Evolutionary conservation across 1,140 invertebrate genomes (phyloP).

Genomic region (Globodera ellingtonae): DNA sequence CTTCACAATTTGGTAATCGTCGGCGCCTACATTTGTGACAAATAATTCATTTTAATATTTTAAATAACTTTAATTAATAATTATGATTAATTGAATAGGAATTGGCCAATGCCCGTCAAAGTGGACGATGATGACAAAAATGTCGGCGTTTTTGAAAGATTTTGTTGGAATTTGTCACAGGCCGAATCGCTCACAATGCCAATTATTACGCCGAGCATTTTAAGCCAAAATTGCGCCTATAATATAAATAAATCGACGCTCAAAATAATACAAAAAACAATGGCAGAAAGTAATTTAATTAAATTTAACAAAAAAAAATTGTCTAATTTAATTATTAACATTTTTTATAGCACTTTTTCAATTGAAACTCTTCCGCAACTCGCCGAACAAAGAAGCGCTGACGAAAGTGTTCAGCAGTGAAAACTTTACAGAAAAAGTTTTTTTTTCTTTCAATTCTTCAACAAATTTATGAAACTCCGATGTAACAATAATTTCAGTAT

Average conservation of each 20-base stretch:
- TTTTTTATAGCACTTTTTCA: neutral
- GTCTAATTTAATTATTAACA: neutral
- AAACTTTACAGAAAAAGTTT: too few relatives aligned
- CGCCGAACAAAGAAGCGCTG: too few relatives aligned
- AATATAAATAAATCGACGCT: neutral
- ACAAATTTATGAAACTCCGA: too few relatives aligned
- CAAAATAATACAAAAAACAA: neutral
- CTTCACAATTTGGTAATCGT: slow-evolving; percentile 4
- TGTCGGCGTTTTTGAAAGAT: neutral
- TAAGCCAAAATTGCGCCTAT: neutral
- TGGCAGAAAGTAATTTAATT: neutral
- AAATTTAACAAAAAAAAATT: neutral
- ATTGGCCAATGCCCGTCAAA: neutral
- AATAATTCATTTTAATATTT: neutral
- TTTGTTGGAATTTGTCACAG: neutral
- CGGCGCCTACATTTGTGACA: neutral
- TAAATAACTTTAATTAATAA: too few relatives aligned
- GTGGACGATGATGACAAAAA: neutral
- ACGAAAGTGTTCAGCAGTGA: too few relatives aligned
- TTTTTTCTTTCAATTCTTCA: too few relatives aligned
- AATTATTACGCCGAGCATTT: neutral
- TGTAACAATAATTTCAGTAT: neutral
- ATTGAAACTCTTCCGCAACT: too few relatives aligned
- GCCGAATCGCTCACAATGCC: neutral
- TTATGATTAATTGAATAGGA: neutral